These are phyloP conservation scores for Champsocephalus esox DNA, from an alignment of 2,797 vertebrate genomes.

Conservation along the genomic window DNA sequence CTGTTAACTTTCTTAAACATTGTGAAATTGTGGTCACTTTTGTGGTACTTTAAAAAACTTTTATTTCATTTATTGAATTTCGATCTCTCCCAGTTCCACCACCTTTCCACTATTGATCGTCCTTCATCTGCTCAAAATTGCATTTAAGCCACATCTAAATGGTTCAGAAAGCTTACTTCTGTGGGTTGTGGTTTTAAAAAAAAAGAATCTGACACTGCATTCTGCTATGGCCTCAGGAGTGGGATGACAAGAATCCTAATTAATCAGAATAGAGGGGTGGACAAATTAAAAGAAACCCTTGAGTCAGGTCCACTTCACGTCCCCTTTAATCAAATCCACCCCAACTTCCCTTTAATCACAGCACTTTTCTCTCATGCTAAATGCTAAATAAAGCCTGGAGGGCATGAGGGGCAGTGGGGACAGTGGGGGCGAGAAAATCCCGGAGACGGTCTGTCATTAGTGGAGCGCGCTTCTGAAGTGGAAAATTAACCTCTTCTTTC, in stretches of 20 bases:
- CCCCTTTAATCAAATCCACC: slow-evolving; percentile 73
- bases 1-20: background rate
- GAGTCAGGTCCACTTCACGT: slow-evolving; percentile 61
- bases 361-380: slow-evolving; percentile 65
- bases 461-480: slow-evolving; percentile 60
- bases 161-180: slow-evolving; percentile 55
- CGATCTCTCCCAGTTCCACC: background rate
- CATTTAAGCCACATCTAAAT: slow-evolving; percentile 62
- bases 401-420: slow-evolving; percentile 22
- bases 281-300: slow-evolving; percentile 54
- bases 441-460: slow-evolving; percentile 58
- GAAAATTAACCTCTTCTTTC: slow-evolving; percentile 69
- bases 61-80: background rate
- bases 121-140: slow-evolving; percentile 55
- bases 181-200: slow-evolving; percentile 50
- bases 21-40: background rate
- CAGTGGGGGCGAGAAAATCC: slow-evolving; percentile 48
- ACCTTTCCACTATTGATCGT: slow-evolving; percentile 52
- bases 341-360: slow-evolving; percentile 69
- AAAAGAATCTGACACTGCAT: slow-evolving; percentile 60
- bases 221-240: slow-evolving; percentile 60
- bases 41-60: slow-evolving; percentile 43
- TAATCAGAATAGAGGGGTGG: slow-evolving; percentile 53
- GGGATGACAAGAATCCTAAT: slow-evolving; percentile 67
- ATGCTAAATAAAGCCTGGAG: slow-evolving; percentile 68